phyloP scores from a whole-genome alignment of 2,113 vertebrate genomes.

The Ranitomeya variabilis region DNA sequence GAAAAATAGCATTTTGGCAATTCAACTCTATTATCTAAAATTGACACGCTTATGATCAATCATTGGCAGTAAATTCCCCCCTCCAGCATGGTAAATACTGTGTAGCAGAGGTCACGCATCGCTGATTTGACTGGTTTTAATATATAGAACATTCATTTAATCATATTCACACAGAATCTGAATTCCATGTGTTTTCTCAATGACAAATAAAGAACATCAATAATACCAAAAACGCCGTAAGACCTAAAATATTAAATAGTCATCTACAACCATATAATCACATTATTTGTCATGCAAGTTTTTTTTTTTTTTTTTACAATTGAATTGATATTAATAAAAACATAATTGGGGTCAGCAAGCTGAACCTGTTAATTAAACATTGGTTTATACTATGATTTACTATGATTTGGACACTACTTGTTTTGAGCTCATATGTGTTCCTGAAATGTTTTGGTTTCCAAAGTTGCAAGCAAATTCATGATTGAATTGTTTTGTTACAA shows the following conservation, averaged over 20 bases:
- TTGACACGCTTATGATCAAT: constrained; percentile 11
- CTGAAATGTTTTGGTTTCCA: no score
- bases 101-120: background rate
- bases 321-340: background rate
- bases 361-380: background rate
- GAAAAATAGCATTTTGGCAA: constrained; percentile 28
- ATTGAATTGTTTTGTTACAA: no score
- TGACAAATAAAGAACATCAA: background rate
- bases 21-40: constrained; percentile 27
- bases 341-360: background rate
- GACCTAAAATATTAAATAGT: background rate
- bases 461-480: no score
- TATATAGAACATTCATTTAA: background rate
- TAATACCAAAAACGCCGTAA: background rate
- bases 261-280: background rate
- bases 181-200: background rate
- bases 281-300: background rate
- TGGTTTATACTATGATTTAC: background rate
- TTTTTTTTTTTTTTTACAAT: background rate
- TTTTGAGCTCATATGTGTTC: background rate
- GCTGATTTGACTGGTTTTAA: background rate
- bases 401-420: background rate
- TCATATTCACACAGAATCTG: background rate
- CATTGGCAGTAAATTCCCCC: background rate
- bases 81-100: background rate